Evolutionary conservation across 2,888 invertebrate genomes (phyloP).

Genomic region (Sarcophaga carnaria): DNA sequence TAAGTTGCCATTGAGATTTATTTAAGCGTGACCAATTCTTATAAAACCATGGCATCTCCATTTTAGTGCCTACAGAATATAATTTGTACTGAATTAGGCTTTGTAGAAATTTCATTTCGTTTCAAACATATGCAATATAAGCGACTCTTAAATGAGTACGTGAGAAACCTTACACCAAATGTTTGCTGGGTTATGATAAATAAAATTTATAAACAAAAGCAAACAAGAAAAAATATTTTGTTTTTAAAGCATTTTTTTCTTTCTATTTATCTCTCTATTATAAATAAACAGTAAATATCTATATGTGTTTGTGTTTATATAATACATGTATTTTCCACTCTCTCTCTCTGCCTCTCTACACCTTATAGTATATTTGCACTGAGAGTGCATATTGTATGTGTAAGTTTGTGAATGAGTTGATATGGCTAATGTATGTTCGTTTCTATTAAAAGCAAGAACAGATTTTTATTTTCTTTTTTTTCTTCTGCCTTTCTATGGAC

Average conservation of each 20-base stretch:
- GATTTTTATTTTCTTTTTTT: background rate
- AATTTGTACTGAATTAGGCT: no score
- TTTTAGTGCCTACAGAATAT: no score
- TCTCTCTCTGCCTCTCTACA: background rate
- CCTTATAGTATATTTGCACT: no score
- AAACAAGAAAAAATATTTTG: background rate
- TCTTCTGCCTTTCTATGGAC: no score
- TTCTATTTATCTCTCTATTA: background rate
- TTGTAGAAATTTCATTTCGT: no score
- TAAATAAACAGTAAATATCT: constrained; percentile 15
- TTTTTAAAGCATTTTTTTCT: background rate
- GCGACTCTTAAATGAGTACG: no score
- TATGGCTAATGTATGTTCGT: background rate
- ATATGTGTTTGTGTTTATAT: background rate
- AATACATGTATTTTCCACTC: background rate
- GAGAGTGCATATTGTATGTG: background rate
- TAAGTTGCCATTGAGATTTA: no score
- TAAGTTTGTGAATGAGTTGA: constrained; percentile 22
- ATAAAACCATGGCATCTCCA: no score
- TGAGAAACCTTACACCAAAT: no score
- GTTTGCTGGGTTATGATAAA: no score
- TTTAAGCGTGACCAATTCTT: no score
- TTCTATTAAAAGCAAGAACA: background rate
- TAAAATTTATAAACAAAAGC: constrained; percentile 4
- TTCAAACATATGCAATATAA: no score